Percentiles rank a stretch among this genome's conserved stretches.
Conservation (phyloP, 2,888 invertebrate species). For the Silvanus unidentatus region DNA sequence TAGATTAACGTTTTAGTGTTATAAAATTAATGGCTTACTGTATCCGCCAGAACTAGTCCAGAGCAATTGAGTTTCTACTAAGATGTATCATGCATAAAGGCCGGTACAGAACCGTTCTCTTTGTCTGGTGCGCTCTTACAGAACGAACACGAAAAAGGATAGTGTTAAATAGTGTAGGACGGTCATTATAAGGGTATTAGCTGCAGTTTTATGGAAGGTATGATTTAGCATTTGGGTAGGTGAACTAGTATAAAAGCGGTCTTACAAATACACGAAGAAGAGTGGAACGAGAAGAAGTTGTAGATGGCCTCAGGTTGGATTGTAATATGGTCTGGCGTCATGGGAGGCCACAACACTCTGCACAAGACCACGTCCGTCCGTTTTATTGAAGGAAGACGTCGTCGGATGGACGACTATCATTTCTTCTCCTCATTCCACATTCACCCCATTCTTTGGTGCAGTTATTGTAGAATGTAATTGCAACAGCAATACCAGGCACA, state of each 20-base stretch:
- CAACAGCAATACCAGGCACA: background rate
- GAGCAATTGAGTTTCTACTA: constrained; percentile 1
- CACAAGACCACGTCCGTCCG: constrained; percentile 2
- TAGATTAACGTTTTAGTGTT: constrained; percentile 1
- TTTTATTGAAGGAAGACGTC: background rate
- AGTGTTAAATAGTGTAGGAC: constrained; percentile 27
- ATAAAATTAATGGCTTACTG: constrained; percentile 2
- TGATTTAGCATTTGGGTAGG: constrained; percentile 32
- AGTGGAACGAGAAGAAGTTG: no score
- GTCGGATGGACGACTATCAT: background rate
- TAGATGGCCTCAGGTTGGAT: constrained; percentile 18
- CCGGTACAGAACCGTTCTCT: background rate
- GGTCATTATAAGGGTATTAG: constrained; percentile 26
- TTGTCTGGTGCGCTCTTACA: constrained; percentile 4
- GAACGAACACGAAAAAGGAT: constrained; percentile 1
- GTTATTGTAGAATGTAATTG: no score
- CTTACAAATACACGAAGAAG: constrained; percentile 5
- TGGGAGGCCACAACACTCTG: constrained; percentile 23
- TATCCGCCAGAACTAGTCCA: constrained; percentile 2
- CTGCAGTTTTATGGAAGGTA: constrained; percentile 29
- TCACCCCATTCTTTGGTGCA: background rate
- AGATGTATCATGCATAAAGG: no score
- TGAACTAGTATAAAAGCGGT: constrained; percentile 29
- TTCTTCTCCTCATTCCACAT: background rate
- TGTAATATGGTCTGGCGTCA: constrained; percentile 22